Evolutionary conservation across 2,113 vertebrate species (phyloP), one percentile per base, ranked within the genome.

Genomic region (Hydropotes inermis): DNA sequence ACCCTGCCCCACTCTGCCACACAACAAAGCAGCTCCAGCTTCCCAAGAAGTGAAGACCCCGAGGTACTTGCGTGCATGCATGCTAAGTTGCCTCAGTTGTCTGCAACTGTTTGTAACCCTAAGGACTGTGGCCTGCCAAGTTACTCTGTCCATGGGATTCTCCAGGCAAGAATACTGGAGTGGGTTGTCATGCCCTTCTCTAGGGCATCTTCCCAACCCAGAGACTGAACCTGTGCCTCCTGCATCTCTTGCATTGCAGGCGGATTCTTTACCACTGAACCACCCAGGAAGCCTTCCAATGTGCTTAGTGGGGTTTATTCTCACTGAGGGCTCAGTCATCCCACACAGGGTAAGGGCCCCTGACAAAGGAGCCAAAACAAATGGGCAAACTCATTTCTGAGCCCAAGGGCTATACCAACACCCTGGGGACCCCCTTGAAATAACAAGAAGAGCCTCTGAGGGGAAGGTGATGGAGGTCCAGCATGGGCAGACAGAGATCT

Each of bases 31-130:
- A 78, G 23, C 16, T 79, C 25, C 15, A 16, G 15, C 58, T 85
- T 50, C 52, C 76, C 52, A 27, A 30, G 58, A 78, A 30, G 27
- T 16, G 30, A 88, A 92, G 33, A 43, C 33, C 1, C 12, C 0
- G 3, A 52, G 17, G 70, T 27, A 76, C 23, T 74, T 25, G n/a
- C 67, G 1, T 23, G 10, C 39, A 21, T 74, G 21, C 1, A 0
- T 39, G 67, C 10, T 13, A 70, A 70, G n/a, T 39, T 10, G 12
- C n/a, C 12, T 39, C 67, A 39, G 19, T 39, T 70, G 67, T 70
- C 67, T 39, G 67, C 67, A 70, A 3, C n/a, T 70, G 23, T 70
- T 39, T 70, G 19, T 39, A 70, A 70, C 67, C 67, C n/a, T 70
- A 13, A 70, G 12, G n/a, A 23, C 67, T 70, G n/a, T 70, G 5